Base-by-base conservation (phyloP, 2,113 vertebrate genomes). In the Pipa parva region DNA sequence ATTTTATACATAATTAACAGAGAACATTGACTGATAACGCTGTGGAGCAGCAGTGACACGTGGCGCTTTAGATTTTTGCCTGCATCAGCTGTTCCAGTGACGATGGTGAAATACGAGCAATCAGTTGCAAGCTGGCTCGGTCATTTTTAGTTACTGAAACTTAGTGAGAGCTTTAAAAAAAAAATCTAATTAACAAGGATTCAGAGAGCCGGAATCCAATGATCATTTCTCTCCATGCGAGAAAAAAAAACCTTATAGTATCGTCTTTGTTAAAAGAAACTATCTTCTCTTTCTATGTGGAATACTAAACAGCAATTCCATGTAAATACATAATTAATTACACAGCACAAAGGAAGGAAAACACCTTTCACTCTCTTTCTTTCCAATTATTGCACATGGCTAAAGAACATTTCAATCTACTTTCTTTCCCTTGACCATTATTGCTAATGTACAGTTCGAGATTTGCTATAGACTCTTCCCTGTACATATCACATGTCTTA, bases 1-100 rank as follows among this genome's bases (percentile, higher is more conserved):
- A 71, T 81, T 87, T 81, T 78, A 81, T 80, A 67, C 50, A 76
- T 85, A 83, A 81, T 86, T 85, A 85, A 80, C 61, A 63, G 37
- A 63, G 73, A 76, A 49, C 75, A 68, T 60, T 75, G 76, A 45
- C 71, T 75, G 61, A 65, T 64, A 74, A 67, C 64, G 72, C 33
- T 64, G 50, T 4, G 36, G 63, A 85, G 79, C 83, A 80, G 75
- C 76, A 81, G 82, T 69, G 71, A 46, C 27, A 71, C 24, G 17
- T 79, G 78, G 63, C 63, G 75, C 50, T 29, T 52, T 74, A 36
- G 58, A 75, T 73, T 69, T n/a, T 75, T 73, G 26, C 76, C 65
- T 77, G 62, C 13, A 57, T 78, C 70, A 71, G 61, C 37, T 63
- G 74, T 45, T 71, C 20, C 28, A 75, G 57, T 71, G 59, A 76